A percentile compares a stretch with the other conserved stretches of the same genome.
Conservation (phyloP, 2,113 vertebrate species). For the Carassius gibelio region DNA sequence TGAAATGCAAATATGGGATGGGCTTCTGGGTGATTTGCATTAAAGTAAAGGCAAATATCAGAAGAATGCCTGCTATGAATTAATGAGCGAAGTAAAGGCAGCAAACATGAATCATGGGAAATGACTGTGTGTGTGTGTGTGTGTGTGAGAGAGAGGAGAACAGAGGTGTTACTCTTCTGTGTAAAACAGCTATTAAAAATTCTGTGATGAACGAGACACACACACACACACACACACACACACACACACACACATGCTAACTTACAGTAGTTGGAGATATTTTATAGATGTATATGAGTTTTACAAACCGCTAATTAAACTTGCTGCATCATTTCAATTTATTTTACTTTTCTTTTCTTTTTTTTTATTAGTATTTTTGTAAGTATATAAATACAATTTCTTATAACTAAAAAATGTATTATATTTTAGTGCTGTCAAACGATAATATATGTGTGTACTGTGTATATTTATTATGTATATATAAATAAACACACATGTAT, state of each 20-base stretch:
- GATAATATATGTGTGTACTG: too few species aligned
- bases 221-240: neutral
- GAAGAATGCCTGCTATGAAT: neutral
- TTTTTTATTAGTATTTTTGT: too few species aligned
- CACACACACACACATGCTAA: neutral
- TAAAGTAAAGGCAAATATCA: neutral
- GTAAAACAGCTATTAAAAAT: neutral
- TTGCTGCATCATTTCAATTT: too few species aligned
- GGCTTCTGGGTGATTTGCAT: neutral
- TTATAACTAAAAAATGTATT: too few species aligned
- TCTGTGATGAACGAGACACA: neutral
- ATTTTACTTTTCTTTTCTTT: too few species aligned
- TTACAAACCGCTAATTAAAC: too few species aligned
- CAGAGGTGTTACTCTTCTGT: neutral
- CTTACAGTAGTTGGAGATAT: too few species aligned
- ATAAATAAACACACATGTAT: too few species aligned
- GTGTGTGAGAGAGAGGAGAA: neutral
- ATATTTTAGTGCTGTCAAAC: too few species aligned
- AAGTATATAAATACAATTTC: too few species aligned
- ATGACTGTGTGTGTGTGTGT: neutral
- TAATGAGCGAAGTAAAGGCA: neutral
- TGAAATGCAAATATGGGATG: conserved; percentile 34
- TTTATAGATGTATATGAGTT: too few species aligned
- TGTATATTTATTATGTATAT: too few species aligned
- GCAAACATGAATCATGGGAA: neutral